phyloP scores from a whole-genome alignment of 2,888 invertebrate genomes.

The Coleophora flavipennella region DNA sequence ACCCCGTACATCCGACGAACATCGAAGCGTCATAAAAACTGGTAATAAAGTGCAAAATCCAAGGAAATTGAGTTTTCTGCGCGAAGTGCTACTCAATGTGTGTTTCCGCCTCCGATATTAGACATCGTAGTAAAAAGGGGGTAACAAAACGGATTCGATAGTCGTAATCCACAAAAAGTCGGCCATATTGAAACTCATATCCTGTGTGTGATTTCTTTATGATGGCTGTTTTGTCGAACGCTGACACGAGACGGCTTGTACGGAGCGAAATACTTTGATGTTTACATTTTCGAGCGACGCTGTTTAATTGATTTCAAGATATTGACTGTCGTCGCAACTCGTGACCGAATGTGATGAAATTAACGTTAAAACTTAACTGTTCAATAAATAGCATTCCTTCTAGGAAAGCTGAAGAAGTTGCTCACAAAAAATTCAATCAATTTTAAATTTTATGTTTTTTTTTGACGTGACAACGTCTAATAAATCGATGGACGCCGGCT shows the following conservation, averaged over 20 bases:
- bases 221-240: constrained; percentile 4
- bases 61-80: constrained; percentile 4
- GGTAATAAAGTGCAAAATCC: constrained; percentile 11
- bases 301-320: too few relatives aligned
- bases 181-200: constrained; percentile 21
- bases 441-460: too few relatives aligned
- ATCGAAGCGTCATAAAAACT: constrained; percentile 3
- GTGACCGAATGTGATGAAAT: too few relatives aligned
- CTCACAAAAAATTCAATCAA: too few relatives aligned
- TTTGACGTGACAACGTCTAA: too few relatives aligned
- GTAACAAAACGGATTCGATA: constrained; percentile 21
- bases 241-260: not conserved
- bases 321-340: too few relatives aligned
- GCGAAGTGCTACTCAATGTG: not conserved
- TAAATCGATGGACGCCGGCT: too few relatives aligned
- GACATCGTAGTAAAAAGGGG: constrained; percentile 20
- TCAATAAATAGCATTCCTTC: too few relatives aligned
- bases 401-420: too few relatives aligned
- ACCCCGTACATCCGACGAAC: constrained; percentile 1
- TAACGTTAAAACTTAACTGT: too few relatives aligned
- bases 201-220: constrained; percentile 12
- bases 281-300: too few relatives aligned
- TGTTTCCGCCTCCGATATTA: constrained; percentile 21
- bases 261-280: too few relatives aligned
- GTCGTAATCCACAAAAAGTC: constrained; percentile 21